These are phyloP conservation scores for Leguminivora glycinivorella DNA, from an alignment of 1,140 invertebrate genomes.

Conservation along the genomic window DNA sequence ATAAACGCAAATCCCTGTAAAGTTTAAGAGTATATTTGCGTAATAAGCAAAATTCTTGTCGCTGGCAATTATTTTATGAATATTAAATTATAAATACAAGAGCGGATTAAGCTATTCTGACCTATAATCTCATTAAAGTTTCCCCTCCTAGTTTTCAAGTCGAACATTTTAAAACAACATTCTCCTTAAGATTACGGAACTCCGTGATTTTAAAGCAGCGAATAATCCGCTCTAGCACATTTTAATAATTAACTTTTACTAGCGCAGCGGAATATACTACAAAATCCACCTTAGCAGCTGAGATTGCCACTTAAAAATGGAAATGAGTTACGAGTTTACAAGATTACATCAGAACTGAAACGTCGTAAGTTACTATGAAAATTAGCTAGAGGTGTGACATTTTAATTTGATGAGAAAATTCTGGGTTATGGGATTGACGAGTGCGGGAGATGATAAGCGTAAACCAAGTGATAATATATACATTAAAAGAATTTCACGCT, in stretches of 20 bases:
- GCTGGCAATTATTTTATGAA: no score
- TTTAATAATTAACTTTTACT: conserved; percentile 6
- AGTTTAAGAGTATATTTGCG: no score
- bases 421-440: not conserved
- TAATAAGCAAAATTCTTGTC: no score
- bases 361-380: not conserved
- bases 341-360: not conserved
- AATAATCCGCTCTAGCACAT: not conserved
- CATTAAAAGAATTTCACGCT: not conserved
- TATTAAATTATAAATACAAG: no score
- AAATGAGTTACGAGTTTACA: conserved; percentile 5
- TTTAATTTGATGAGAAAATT: not conserved
- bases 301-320: conserved; percentile 2
- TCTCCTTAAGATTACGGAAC: not conserved
- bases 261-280: not conserved
- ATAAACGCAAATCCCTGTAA: no score
- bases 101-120: no score
- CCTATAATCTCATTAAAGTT: not conserved
- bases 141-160: not conserved
- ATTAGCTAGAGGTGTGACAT: not conserved
- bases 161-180: no score
- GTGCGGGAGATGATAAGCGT: not conserved
- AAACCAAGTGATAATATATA: not conserved
- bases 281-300: not conserved
- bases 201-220: not conserved